Percentiles rank a stretch among this genome's conserved stretches.
phyloP scores from a whole-genome alignment of 2,113 vertebrate genomes.

The Cavia porcellus region DNA sequence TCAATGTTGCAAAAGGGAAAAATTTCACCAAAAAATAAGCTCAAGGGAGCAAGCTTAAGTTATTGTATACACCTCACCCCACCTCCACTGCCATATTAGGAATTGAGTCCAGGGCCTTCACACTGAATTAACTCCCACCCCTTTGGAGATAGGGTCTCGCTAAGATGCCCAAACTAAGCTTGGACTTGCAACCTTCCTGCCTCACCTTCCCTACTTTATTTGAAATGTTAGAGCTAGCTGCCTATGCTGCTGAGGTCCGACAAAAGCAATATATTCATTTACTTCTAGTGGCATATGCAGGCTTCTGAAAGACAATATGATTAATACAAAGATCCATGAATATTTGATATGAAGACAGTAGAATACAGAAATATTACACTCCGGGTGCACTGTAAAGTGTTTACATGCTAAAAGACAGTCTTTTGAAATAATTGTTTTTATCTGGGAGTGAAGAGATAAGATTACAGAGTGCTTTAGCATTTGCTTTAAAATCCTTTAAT shows the following conservation, averaged over 20 bases:
- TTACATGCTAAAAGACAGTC: not conserved
- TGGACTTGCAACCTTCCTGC: not conserved
- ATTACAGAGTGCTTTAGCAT: conserved; percentile 28
- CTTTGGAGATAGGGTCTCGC: not conserved
- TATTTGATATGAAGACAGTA: conserved; percentile 30
- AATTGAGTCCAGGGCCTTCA: not conserved
- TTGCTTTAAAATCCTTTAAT: conserved; percentile 56
- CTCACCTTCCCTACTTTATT: not conserved
- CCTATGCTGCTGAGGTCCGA: not conserved
- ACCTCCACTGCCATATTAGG: too few relatives aligned
- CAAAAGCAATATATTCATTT: conserved; percentile 22
- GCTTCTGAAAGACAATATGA: conserved; percentile 35
- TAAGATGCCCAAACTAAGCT: not conserved
- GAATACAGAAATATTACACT: conserved; percentile 9
- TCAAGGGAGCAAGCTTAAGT: conserved; percentile 1
- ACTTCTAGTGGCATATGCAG: conserved; percentile 1
- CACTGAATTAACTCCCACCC: not conserved
- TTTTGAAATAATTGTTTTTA: conserved; percentile 7
- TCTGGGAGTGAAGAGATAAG: conserved; percentile 1
- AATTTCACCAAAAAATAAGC: conserved; percentile 42
- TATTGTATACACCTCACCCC: not conserved
- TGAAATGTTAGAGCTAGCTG: not conserved
- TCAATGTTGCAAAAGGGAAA: conserved; percentile 32
- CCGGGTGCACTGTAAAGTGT: conserved; percentile 20
- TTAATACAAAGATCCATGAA: conserved; percentile 31